These are phyloP conservation scores for Drosophila takahashii DNA, from an alignment of 1,140 invertebrate species.

Conservation along the genomic window DNA sequence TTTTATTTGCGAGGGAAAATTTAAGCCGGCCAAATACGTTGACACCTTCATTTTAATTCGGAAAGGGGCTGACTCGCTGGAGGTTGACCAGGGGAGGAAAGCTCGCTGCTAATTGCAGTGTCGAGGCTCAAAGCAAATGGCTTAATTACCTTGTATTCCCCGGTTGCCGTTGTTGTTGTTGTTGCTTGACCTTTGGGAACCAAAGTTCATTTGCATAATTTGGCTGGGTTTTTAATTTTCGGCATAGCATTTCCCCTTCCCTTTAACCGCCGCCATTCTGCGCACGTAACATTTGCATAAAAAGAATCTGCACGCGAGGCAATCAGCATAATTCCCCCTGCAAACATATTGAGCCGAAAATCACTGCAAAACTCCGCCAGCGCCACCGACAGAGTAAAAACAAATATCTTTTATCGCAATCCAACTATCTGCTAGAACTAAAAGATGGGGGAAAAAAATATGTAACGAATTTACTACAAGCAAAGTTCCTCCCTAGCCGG, in stretches of 20 bases:
- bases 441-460: constrained; percentile 6
- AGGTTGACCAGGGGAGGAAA: constrained; percentile 28
- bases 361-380: constrained; percentile 44
- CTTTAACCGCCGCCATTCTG: constrained; percentile 33
- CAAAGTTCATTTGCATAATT: constrained; percentile 76
- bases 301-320: constrained; percentile 49
- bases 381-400: constrained; percentile 9
- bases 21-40: constrained; percentile 67
- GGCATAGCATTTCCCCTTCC: constrained; percentile 46
- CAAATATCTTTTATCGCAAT: constrained; percentile 47
- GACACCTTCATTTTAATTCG: constrained; percentile 67
- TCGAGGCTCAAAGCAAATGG: constrained; percentile 68
- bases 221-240: constrained; percentile 61
- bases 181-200: constrained; percentile 60
- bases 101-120: constrained; percentile 70
- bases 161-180: constrained; percentile 2
- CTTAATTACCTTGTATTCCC: constrained; percentile 69
- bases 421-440: constrained; percentile 3
- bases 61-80: background rate
- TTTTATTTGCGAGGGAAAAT: constrained; percentile 37
- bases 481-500: constrained; percentile 14
- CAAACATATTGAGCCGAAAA: constrained; percentile 37
- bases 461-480: constrained; percentile 34
- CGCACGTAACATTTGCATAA: constrained; percentile 64
- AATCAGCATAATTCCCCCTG: constrained; percentile 47